A percentile compares a stretch with the other conserved stretches of the same genome.
Conservation (phyloP, 2,113 vertebrate species). For the Laticauda colubrina region DNA sequence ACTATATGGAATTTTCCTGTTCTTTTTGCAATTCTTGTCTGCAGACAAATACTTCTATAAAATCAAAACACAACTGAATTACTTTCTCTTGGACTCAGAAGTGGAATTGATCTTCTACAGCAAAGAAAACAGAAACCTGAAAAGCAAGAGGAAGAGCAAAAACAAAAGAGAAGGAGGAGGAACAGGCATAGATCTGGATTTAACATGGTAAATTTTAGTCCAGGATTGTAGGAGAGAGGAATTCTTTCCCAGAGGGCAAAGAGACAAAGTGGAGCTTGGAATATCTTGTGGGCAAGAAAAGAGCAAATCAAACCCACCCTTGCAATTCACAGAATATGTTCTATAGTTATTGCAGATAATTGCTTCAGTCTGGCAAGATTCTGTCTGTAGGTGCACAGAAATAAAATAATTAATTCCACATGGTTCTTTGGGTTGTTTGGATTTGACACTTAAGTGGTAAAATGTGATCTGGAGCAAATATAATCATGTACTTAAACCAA, state of each 20-base stretch:
- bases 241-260: too few species aligned
- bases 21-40: background rate
- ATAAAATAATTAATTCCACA: too few species aligned
- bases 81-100: background rate
- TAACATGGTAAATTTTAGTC: background rate
- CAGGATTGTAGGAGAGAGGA: too few species aligned
- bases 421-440: too few species aligned
- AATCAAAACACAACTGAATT: background rate
- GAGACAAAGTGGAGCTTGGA: too few species aligned
- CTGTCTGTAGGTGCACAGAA: too few species aligned
- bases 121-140: background rate
- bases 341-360: too few species aligned
- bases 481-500: background rate
- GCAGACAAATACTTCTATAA: background rate
- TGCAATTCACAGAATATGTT: too few species aligned
- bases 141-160: background rate
- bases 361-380: too few species aligned
- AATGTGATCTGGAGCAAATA: background rate
- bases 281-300: too few species aligned
- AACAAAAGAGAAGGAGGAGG: background rate
- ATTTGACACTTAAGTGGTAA: background rate
- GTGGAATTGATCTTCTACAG: background rate
- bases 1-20: background rate
- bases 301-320: too few species aligned
- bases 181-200: background rate